Evolutionary conservation across 2,888 invertebrate species (phyloP).

Genomic region (Agrochola litura): DNA sequence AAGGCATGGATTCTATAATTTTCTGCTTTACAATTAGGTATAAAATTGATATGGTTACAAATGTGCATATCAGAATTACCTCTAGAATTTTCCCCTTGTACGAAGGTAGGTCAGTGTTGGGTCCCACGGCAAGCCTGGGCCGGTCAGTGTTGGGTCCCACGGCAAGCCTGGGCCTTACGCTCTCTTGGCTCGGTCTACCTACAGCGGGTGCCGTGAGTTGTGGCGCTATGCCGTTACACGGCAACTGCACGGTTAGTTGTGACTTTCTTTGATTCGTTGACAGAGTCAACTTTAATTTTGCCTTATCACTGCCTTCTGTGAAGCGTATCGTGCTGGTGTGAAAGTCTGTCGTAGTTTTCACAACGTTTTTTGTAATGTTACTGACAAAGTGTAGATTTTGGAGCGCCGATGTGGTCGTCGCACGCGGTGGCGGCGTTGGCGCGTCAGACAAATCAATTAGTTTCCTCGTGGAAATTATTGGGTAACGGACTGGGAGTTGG

Average conservation of each 20-base stretch:
- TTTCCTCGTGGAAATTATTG: constrained; percentile 86
- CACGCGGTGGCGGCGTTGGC: constrained; percentile 84
- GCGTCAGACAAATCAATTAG: constrained; percentile 86
- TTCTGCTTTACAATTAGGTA: constrained; percentile 78
- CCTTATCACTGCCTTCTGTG: constrained; percentile 84
- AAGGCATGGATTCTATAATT: constrained; percentile 73
- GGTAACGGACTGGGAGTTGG: constrained; percentile 84
- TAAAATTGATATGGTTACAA: constrained; percentile 84
- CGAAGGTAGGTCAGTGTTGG: constrained; percentile 63
- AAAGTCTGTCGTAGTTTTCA: constrained; percentile 77
- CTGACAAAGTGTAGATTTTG: constrained; percentile 83
- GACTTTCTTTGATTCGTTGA: constrained; percentile 82
- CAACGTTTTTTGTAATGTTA: constrained; percentile 84
- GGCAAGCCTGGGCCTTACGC: constrained; percentile 63
- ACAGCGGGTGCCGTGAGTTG: constrained; percentile 68
- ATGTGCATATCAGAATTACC: constrained; percentile 87
- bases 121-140: constrained; percentile 63
- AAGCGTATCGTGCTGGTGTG: constrained; percentile 88
- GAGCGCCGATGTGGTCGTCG: constrained; percentile 71
- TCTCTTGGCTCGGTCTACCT: constrained; percentile 68
- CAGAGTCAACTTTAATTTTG: constrained; percentile 83
- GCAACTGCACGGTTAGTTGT: constrained; percentile 63
- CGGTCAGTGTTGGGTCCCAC: constrained; percentile 56
- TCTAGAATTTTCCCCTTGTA: constrained; percentile 79
- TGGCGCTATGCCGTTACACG: constrained; percentile 74